Conservation (phyloP, 2,113 vertebrate genomes). For the Cercopithecus mona region DNA sequence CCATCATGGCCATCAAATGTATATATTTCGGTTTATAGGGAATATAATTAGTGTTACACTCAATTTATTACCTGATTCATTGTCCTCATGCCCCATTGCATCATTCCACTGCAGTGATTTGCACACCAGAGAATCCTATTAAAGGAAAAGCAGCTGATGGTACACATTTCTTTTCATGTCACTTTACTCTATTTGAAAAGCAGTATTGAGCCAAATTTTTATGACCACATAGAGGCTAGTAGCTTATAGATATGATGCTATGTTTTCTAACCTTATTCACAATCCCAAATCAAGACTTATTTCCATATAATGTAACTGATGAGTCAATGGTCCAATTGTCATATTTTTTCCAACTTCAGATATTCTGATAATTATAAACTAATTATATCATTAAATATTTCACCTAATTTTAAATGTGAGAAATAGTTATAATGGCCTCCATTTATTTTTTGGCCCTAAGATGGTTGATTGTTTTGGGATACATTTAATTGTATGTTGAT, state of each 20-base stretch:
- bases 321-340: neutral
- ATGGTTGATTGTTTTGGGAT: neutral
- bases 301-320: neutral
- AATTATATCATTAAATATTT: neutral
- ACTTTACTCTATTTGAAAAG: slow-evolving; percentile 73
- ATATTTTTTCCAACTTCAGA: slow-evolving; percentile 21
- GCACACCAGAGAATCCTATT: slow-evolving; percentile 68
- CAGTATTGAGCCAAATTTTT: slow-evolving; percentile 32
- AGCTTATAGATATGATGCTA: neutral
- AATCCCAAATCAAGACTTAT: neutral
- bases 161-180: slow-evolving; percentile 49
- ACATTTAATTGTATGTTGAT: neutral
- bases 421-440: neutral
- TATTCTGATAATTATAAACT: neutral
- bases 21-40: slow-evolving; percentile 83
- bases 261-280: neutral
- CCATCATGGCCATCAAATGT: slow-evolving; percentile 81
- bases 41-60: slow-evolving; percentile 84
- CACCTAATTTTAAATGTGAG: neutral
- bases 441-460: neutral
- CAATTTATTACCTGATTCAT: slow-evolving; percentile 85
- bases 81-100: slow-evolving; percentile 75
- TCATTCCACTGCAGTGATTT: slow-evolving; percentile 79
- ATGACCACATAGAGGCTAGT: neutral
- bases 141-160: slow-evolving; percentile 64